These are phyloP conservation scores for Centruroides vittatus DNA, from an alignment of 1,140 invertebrate genomes.

Conservation along the genomic window DNA sequence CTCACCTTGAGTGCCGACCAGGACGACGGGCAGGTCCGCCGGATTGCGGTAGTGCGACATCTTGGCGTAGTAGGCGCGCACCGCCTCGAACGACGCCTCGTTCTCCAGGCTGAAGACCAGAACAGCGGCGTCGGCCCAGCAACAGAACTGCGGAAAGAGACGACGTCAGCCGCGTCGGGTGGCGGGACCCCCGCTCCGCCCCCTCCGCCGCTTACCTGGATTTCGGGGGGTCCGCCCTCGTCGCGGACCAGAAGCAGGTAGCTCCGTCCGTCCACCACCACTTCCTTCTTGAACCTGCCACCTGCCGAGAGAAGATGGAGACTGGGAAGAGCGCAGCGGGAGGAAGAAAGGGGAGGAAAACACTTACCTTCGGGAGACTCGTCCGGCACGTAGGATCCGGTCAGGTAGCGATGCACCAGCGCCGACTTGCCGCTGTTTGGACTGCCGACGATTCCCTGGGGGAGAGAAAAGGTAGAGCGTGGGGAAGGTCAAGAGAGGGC, in stretches of 20 bases:
- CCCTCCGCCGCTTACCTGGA: constrained; percentile 49
- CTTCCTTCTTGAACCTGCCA: constrained; percentile 97
- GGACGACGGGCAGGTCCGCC: constrained; percentile 83
- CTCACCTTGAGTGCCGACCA: constrained; percentile 92
- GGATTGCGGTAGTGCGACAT: constrained; percentile 91
- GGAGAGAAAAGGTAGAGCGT: neutral
- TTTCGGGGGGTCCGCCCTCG: constrained; percentile 86
- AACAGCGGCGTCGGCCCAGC: constrained; percentile 96
- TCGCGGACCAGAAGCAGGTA: constrained; percentile 90
- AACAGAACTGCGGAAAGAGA: constrained; percentile 59
- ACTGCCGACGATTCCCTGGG: constrained; percentile 77
- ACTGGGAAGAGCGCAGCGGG: neutral
- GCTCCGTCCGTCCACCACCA: constrained; percentile 87
- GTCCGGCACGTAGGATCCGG: constrained; percentile 93
- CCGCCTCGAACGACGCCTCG: constrained; percentile 86
- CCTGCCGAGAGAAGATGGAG: constrained; percentile 29
- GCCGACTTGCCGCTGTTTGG: constrained; percentile 91
- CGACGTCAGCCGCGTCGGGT: no score
- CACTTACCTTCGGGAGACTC: constrained; percentile 75
- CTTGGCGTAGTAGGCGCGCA: constrained; percentile 89
- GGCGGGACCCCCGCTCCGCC: no score
- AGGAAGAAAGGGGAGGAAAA: neutral
- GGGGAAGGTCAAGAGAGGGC: no score
- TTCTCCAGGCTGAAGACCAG: constrained; percentile 96
- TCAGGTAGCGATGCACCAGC: constrained; percentile 91